Evolutionary conservation across 2,797 vertebrate genomes (phyloP), one percentile per base, ranked within the genome.

Genomic region (Xenentodon cancila): DNA sequence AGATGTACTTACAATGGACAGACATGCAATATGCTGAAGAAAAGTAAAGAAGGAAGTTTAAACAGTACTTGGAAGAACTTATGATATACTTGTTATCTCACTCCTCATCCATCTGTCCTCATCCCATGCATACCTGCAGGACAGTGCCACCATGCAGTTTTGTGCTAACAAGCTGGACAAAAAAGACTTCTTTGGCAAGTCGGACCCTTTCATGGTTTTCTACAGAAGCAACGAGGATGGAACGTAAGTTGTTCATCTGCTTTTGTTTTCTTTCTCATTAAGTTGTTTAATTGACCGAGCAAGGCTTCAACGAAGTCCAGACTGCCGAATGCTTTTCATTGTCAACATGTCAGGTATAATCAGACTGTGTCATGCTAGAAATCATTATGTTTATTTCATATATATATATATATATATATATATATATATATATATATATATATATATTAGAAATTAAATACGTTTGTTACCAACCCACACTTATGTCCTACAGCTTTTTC

Each of bases 161-260:
- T 98, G 97, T 12, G 97, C 96, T 91, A 97, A 96, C 91, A 97
- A 98, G 75, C 88, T 98, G 91, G 97, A 98, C 90, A 98, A 98
- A 92, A 98, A 98, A 75, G 97, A 98, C 70, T 98, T 98, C 84
- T 98, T 98, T 0, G 97, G 97, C 58, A 98, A 98, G 84, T 98
- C 97, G 0, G 96, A 98, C 77, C 97, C 97, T 16, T 98, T 98
- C 91, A 91, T 98, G 95, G 96, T 98, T 46, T 97, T 98, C 86
- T 98, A 95, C 89, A 91, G 97, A 81, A 97, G 96, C 89, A 98
- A 98, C 0, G 97, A 98, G 80, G 97, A 98, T 0, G 97, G 97
- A 77, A 97, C 96, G 97, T 98, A 88, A 96, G 96, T 84, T 40
- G 37, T 46, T 12, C 8, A n/a, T 61, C 22, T 37, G 19, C 15